Conservation (phyloP, 2,113 vertebrate genomes). For the Vulpes lagopus region DNA sequence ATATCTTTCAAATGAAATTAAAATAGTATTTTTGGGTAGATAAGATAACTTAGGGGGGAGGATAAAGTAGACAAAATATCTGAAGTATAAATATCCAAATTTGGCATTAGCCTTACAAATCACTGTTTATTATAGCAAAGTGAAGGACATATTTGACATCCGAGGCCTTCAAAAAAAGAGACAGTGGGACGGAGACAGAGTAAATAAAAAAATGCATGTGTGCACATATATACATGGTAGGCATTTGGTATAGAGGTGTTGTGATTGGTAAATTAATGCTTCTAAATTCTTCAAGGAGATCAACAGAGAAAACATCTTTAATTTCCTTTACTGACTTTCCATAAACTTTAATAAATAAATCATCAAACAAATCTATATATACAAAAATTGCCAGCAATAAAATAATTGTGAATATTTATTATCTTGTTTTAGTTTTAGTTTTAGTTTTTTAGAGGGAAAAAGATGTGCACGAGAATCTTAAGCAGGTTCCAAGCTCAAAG, state of each 20-base stretch:
- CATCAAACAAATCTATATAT: neutral
- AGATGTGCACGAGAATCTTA: neutral
- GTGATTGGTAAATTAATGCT: neutral
- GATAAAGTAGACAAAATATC: neutral
- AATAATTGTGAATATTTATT: neutral
- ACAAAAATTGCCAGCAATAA: neutral
- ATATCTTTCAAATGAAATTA: neutral
- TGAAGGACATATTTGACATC: neutral
- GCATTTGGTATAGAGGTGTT: neutral
- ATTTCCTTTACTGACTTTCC: neutral
- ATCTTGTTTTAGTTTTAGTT: too few relatives aligned
- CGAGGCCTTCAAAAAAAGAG: neutral
- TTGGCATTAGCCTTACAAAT: neutral
- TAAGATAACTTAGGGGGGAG: neutral
- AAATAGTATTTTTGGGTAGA: neutral
- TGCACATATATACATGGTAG: neutral
- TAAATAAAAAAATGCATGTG: too few relatives aligned
- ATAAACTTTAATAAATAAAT: constrained; percentile 22
- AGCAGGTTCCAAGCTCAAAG: neutral
- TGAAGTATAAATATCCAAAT: neutral
- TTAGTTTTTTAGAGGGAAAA: neutral
- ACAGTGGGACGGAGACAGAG: neutral
- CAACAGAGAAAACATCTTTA: neutral
- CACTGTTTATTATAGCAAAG: neutral
- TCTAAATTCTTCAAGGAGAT: neutral